A percentile compares a stretch with the other conserved stretches of the same genome.
These are phyloP conservation scores for Pogona vitticeps DNA, from an alignment of 2,113 vertebrate species.

Conservation along the genomic window DNA sequence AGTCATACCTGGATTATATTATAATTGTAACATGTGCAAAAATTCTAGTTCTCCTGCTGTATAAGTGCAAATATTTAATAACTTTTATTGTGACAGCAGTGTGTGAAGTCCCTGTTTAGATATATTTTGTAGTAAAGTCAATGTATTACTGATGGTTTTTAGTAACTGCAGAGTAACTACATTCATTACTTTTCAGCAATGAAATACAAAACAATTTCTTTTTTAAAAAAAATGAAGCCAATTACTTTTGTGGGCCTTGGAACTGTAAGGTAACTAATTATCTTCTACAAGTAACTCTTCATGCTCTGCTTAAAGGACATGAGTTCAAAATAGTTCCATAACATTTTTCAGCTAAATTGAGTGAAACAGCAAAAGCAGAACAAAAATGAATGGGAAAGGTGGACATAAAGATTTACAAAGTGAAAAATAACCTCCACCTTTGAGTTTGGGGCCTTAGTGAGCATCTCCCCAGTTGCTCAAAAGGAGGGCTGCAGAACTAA, in stretches of 20 bases:
- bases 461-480: neutral
- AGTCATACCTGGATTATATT: too few relatives aligned
- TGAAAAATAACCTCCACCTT: too few relatives aligned
- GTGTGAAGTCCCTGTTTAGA: neutral
- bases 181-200: too few relatives aligned
- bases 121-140: neutral
- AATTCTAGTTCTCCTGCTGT: too few relatives aligned
- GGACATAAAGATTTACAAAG: neutral
- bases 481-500: slow-evolving; percentile 42
- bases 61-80: too few relatives aligned
- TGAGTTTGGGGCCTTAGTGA: neutral
- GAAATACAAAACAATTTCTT: too few relatives aligned
- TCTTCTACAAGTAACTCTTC: neutral
- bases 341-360: neutral
- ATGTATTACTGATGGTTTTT: too few relatives aligned
- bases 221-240: too few relatives aligned
- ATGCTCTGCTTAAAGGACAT: neutral
- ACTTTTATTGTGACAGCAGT: neutral
- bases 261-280: too few relatives aligned
- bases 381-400: neutral
- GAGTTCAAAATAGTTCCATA: neutral
- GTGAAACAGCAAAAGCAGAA: neutral
- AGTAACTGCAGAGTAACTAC: too few relatives aligned
- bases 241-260: too few relatives aligned
- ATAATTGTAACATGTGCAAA: too few relatives aligned